Evolutionary conservation across 1,140 invertebrate species (phyloP), one percentile per base, ranked within the genome.

Genomic region (Lordiphosa mommai): DNA sequence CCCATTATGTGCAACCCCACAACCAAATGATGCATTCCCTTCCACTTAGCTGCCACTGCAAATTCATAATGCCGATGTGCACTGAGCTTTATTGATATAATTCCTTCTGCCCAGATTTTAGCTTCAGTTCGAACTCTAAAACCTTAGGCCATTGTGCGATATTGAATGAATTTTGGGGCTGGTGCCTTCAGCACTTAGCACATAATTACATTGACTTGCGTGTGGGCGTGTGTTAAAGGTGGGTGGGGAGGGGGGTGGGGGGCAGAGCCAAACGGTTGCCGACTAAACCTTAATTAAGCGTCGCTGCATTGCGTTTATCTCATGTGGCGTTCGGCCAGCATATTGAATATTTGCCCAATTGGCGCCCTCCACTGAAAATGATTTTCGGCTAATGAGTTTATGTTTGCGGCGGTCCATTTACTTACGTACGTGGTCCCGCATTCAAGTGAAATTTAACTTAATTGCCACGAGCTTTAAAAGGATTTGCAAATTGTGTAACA

Each of bases 221-320:
- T 51, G 53, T 12, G 4, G 2, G 4, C 10, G 36, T 29, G 12
- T 14, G 40, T 27, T 20, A 29, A 14, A 29, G 23, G 12, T 23
- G 30, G 30, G 43, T 14, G 16, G 38, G 49, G 34, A n/a, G n/a
- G 8, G 44, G 10, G 43, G 16, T 23, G 2, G 17, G 17, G 9
- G 12, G 58, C 30, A 12, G 20, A 9, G 37, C 32, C 13, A 12
- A 14, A 23, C 4, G 17, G 23, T 23, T 36, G 38, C 36, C 52
- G 44, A 56, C n/a, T 49, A 58, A 67, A 46, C 63, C 63, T 67
- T 67, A 67, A 67, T 67, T 67, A 67, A 66, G 63, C 61, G 44
- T 33, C 52, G 38, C 63, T 66, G 44, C 41, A 48, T 37, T 57
- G 52, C 61, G 53, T 38, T 67, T 58, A 67, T 66, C 63, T 40